Evolutionary conservation across 1,140 invertebrate genomes (phyloP).

Genomic region (Drosophila persimilis): DNA sequence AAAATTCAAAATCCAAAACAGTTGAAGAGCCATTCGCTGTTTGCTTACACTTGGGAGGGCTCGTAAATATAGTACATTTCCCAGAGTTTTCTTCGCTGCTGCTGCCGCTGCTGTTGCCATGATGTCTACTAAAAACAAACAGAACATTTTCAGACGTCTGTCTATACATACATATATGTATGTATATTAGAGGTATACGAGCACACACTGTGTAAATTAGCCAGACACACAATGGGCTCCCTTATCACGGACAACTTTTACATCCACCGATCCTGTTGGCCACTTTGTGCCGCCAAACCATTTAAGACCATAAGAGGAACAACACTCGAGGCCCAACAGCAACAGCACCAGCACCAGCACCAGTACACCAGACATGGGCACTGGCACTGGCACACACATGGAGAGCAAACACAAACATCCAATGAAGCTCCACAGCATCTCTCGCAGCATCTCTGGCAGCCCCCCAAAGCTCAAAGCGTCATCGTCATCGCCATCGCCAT

Average conservation of each 20-base stretch:
- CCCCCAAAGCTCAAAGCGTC: constrained; percentile 19
- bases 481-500: constrained; percentile 17
- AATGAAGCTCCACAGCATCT: constrained; percentile 6
- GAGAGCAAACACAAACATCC: constrained; percentile 56
- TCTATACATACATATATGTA: neutral
- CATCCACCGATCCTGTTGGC: constrained; percentile 18
- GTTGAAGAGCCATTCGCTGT: too few relatives aligned
- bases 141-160: constrained; percentile 1
- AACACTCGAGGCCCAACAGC: constrained; percentile 12
- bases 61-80: too few relatives aligned
- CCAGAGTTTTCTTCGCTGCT: too few relatives aligned
- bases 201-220: constrained; percentile 12
- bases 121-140: constrained; percentile 14
- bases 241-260: constrained; percentile 28
- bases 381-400: constrained; percentile 32
- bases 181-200: neutral
- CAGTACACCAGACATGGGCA: too few relatives aligned
- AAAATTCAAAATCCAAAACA: constrained; percentile 8
- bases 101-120: constrained; percentile 1
- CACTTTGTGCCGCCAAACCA: constrained; percentile 3
- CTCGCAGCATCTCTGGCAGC: constrained; percentile 7
- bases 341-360: neutral
- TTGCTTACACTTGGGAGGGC: too few relatives aligned
- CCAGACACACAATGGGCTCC: constrained; percentile 7
- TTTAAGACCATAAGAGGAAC: constrained; percentile 25